Evolutionary conservation across 30 jellyfish, hydroid and myxozoan genomes (phyloP).

Genomic region (Aurelia aurita complex sp. Pacific): DNA sequence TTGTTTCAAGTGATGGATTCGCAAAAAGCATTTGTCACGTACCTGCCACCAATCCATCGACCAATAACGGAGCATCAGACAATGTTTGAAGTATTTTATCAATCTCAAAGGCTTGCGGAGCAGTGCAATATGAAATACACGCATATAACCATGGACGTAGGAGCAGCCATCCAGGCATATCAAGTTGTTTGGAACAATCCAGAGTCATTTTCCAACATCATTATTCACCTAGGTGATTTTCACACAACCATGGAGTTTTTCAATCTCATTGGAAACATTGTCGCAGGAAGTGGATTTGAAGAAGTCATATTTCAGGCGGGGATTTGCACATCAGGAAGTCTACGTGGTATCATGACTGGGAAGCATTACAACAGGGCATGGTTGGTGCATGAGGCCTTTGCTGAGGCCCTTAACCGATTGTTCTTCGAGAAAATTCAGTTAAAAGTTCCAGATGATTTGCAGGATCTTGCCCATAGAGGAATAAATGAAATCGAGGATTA

Average conservation of each 20-base stretch:
- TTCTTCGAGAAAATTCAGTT: constrained; percentile 3
- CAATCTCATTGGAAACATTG: constrained; percentile 10
- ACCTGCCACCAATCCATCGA: constrained; percentile 36
- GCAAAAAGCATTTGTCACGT: constrained; percentile 24
- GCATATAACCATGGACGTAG: constrained; percentile 43
- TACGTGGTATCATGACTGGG: constrained; percentile 15
- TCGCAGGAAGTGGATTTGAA: constrained; percentile 38
- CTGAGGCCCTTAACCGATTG: constrained; percentile 36
- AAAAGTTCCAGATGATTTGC: no score
- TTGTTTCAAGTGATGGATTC: background rate
- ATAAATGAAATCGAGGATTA: background rate
- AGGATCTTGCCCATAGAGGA: no score
- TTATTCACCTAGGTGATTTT: constrained; percentile 46
- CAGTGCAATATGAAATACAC: constrained; percentile 45
- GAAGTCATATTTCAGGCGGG: constrained; percentile 28
- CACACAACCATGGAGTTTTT: constrained; percentile 55
- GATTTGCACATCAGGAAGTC: constrained; percentile 35
- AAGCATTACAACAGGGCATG: constrained; percentile 48
- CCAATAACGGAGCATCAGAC: constrained; percentile 49
- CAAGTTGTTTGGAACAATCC: constrained; percentile 51
- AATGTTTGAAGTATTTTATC: constrained; percentile 11
- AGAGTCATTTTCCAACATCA: constrained; percentile 11
- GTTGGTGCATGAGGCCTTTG: constrained; percentile 32
- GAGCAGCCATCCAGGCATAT: constrained; percentile 48
- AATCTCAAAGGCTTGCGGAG: constrained; percentile 15